A percentile compares a stretch with the other conserved stretches of the same genome.
Conservation (phyloP, 2,113 vertebrate genomes). For the Tapirus terrestris region DNA sequence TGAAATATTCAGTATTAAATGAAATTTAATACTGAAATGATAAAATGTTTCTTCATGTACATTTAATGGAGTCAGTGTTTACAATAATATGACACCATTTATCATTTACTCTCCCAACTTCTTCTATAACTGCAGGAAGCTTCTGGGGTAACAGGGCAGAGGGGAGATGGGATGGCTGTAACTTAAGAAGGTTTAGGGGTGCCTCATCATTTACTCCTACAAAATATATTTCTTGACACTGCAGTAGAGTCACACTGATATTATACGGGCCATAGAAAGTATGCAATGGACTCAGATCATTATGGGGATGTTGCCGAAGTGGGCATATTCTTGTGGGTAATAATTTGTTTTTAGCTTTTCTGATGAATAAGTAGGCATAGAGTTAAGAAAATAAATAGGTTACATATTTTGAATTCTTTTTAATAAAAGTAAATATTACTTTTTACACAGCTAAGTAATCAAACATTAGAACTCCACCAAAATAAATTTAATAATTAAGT, state of each 20-base stretch:
- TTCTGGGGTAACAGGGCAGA: not conserved
- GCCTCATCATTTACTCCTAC: not conserved
- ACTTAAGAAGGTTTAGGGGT: not conserved
- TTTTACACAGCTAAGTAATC: constrained; percentile 30
- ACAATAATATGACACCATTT: not conserved
- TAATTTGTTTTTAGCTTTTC: not conserved
- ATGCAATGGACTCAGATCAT: not conserved
- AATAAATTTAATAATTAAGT: constrained; percentile 9
- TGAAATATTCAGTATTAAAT: not conserved
- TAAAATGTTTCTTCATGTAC: not conserved
- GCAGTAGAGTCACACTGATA: not conserved
- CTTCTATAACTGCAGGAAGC: not conserved
- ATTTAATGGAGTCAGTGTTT: not conserved
- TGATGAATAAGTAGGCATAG: not conserved
- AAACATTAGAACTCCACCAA: not conserved
- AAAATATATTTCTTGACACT: not conserved
- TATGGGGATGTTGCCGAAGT: not conserved
- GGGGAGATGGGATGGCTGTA: not conserved
- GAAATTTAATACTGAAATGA: constrained; percentile 14
- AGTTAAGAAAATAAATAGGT: constrained; percentile 8
- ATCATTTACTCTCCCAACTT: not conserved
- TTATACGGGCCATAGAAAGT: not conserved
- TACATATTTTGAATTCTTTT: constrained; percentile 29
- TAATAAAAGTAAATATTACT: constrained; percentile 41
- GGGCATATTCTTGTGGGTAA: not conserved